Evolutionary conservation across 2,113 vertebrate species (phyloP), one percentile per base, ranked within the genome.

Genomic region (Sebastes schlegelii): DNA sequence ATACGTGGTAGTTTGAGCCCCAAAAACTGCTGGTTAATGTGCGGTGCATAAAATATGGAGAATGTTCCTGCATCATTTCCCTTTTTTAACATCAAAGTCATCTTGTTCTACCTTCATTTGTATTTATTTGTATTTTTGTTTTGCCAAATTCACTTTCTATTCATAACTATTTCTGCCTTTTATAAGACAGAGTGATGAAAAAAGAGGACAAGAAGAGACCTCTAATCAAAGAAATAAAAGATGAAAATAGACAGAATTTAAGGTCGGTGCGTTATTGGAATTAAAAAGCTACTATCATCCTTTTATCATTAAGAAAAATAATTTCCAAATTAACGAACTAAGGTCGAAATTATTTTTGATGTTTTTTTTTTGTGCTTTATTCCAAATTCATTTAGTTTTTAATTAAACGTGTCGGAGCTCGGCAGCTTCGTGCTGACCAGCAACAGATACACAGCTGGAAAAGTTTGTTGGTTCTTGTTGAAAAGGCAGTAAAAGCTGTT

Each of bases 11-110:
- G 55, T 60, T 76, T 43, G 72, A 85, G 83, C 55, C 57, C 43
- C 71, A 63, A 3, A 57, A 61, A 61, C 48, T 75, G 74, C 76
- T 67, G 62, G 62, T 69, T 78, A 54, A 45, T 82, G 69, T 79
- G 77, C 51, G 73, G 46, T 80, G 72, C 61, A 80, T 65, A 48
- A 26, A 70, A 77, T 58, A 76, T 21, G 21, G 11, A 51, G 40
- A 23, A 45, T 8, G 8, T 62, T 71, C 13, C 5, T 62, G 48
- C 40, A 57, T 71, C 1, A 34, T 34, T 76, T 67, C n/a, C 4
- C 12, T 72, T 77, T 65, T 72, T 45, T 42, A 48, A 49, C 67
- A 63, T 14, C 45, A 1, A 54, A 64, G 68, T 73, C 57, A 62
- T 21, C 9, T 57, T 49, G 12, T 62, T 55, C 9, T 8, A 23